Percentiles rank a stretch among this genome's conserved stretches.
Evolutionary conservation across 1,140 invertebrate genomes (phyloP).

Genomic region (Stenopsyche tienmushanensis): DNA sequence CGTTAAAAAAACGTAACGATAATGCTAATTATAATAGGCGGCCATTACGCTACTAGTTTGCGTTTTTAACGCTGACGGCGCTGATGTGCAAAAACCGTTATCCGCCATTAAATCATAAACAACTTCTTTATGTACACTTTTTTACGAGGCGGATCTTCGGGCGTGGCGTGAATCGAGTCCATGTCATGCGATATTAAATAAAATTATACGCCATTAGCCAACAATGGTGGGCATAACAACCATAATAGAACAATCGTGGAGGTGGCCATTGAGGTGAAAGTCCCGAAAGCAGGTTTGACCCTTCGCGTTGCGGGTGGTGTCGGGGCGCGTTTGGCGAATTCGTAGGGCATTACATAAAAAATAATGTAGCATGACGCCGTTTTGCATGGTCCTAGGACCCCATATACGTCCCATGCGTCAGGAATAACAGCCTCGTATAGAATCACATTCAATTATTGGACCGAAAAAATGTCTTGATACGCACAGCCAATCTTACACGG

Average conservation of each 20-base stretch:
- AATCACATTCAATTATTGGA: neutral
- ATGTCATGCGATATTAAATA: neutral
- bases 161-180: neutral
- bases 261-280: neutral
- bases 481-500: too few relatives aligned
- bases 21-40: too few relatives aligned
- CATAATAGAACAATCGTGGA: neutral
- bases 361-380: neutral
- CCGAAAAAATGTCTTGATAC: neutral
- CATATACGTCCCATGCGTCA: neutral
- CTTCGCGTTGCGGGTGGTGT: neutral
- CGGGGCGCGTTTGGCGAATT: neutral
- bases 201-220: neutral
- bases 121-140: neutral
- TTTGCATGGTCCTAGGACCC: neutral
- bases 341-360: neutral
- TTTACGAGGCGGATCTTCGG: neutral
- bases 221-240: neutral
- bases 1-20: neutral
- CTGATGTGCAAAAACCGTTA: too few relatives aligned
- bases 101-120: neutral
- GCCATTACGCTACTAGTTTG: too few relatives aligned
- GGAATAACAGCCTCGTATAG: too few relatives aligned
- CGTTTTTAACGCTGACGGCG: too few relatives aligned
- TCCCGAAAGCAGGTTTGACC: neutral